Conservation (phyloP, 92 coral and sea anemone species). For the Bergia puertoricense region DNA sequence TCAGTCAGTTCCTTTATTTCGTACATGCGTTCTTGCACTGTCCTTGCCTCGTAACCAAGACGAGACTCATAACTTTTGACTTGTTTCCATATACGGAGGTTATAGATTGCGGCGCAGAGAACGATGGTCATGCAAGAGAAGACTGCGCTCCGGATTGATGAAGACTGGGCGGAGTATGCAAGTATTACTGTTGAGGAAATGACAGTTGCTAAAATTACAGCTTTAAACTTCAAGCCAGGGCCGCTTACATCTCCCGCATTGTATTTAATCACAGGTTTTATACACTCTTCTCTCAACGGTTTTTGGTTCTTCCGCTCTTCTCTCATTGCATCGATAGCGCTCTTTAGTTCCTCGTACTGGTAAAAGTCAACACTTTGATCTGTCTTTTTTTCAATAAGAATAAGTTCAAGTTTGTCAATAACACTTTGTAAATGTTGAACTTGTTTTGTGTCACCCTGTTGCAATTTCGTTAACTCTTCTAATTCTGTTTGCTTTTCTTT, state of each 20-base stretch:
- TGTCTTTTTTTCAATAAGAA: conserved; percentile 45
- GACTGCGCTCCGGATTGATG: conserved; percentile 28
- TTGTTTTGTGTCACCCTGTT: background rate
- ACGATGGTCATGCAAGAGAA: conserved; percentile 32
- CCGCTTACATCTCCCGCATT: conserved; percentile 38
- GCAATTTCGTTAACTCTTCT: background rate
- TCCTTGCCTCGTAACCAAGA: conserved; percentile 42
- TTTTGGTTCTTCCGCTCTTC: conserved; percentile 61
- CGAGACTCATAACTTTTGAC: conserved; percentile 33
- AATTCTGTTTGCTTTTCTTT: background rate
- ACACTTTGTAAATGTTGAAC: background rate
- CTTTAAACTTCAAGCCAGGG: conserved; percentile 35
- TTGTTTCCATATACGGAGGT: conserved; percentile 44
- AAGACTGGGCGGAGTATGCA: conserved; percentile 44
- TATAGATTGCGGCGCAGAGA: conserved; percentile 48
- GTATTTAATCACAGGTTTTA: conserved; percentile 8
- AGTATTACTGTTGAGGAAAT: conserved; percentile 33
- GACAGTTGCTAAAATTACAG: conserved; percentile 4
- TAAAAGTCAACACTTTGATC: conserved; percentile 53
- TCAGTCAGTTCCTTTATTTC: conserved; percentile 69
- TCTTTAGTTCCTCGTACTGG: conserved; percentile 68
- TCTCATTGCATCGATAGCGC: conserved; percentile 52
- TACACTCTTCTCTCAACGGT: conserved; percentile 5
- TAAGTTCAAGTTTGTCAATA: conserved; percentile 10
- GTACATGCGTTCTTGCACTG: conserved; percentile 45